These are phyloP conservation scores for Sebastes alutus DNA, from an alignment of 2,797 vertebrate species.

Conservation along the genomic window DNA sequence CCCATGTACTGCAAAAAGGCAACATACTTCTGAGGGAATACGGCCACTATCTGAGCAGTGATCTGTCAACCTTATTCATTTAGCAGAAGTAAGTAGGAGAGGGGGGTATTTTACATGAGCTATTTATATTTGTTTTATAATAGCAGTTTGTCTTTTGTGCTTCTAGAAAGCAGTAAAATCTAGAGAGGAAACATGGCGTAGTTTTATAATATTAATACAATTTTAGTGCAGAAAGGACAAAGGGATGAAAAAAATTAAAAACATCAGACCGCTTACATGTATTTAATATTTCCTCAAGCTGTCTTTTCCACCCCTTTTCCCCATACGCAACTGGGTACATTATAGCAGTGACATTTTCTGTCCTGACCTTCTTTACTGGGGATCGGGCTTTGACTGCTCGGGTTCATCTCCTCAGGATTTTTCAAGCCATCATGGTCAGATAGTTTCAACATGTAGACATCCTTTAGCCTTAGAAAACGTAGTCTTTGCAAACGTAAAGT, in stretches of 20 bases:
- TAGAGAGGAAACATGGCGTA: not conserved
- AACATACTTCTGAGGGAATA: conserved; percentile 86
- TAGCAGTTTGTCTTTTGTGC: conserved; percentile 20
- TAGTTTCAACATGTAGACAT: conserved; percentile 72
- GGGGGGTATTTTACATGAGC: conserved; percentile 69
- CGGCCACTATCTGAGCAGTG: conserved; percentile 91
- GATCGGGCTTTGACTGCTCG: conserved; percentile 76
- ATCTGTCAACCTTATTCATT: conserved; percentile 94
- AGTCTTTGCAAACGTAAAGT: conserved; percentile 50
- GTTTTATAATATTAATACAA: not conserved
- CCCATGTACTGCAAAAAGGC: conserved; percentile 93
- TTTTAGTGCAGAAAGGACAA: not conserved
- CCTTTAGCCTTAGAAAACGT: conserved; percentile 57
- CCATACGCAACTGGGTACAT: conserved; percentile 77
- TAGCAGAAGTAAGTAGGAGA: conserved; percentile 82
- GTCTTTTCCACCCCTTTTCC: conserved; percentile 68
- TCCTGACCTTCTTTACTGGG: conserved; percentile 80
- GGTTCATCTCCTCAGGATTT: conserved; percentile 82
- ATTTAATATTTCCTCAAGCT: conserved; percentile 70
- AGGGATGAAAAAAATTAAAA: conserved; percentile 15
- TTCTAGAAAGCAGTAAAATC: conserved; percentile 1
- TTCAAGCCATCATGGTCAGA: conserved; percentile 76
- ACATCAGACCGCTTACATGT: conserved; percentile 41
- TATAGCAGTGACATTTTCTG: conserved; percentile 85
- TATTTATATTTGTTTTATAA: conserved; percentile 61